A percentile compares a stretch with the other conserved stretches of the same genome.
phyloP scores from a whole-genome alignment of 2,888 invertebrate species.

The Hybos culiciformis region DNA sequence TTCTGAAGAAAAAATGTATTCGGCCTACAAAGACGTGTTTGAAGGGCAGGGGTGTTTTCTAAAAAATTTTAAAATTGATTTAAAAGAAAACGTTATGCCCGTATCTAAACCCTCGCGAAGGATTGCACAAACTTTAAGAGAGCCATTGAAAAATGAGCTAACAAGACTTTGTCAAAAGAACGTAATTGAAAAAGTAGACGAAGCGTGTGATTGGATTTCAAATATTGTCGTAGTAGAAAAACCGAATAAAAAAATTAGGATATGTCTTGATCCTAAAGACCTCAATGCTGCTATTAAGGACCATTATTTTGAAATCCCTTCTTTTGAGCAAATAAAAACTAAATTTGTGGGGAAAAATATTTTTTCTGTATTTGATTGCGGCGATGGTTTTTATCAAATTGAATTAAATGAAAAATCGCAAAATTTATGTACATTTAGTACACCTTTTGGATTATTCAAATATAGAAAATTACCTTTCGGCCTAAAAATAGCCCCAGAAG shows the following conservation, averaged over 20 bases:
- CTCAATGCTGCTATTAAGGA: conserved; percentile 17
- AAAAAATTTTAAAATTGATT: conserved; percentile 1
- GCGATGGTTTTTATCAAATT: conserved; percentile 12
- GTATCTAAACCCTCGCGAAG: conserved; percentile 5
- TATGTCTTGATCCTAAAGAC: conserved; percentile 18
- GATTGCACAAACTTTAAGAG: not conserved
- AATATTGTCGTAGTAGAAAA: conserved; percentile 16
- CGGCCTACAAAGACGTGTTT: no score
- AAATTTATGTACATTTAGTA: conserved; percentile 18
- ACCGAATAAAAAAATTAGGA: conserved; percentile 12
- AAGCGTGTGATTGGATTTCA: not conserved
- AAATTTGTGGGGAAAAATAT: conserved; percentile 16
- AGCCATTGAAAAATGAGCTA: conserved; percentile 1
- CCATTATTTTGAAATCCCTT: conserved; percentile 18
- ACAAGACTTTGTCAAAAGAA: not conserved
- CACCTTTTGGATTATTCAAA: no score
- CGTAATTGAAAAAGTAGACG: not conserved
- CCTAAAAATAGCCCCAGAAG: no score
- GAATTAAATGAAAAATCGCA: conserved; percentile 11
- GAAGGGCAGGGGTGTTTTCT: no score
- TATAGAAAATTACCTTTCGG: no score
- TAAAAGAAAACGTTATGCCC: not conserved
- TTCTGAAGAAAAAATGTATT: no score
- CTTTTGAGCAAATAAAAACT: conserved; percentile 16
- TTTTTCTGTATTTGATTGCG: conserved; percentile 17